Conservation (phyloP, 2,888 invertebrate genomes). For the Pseudococcus viburni region DNA sequence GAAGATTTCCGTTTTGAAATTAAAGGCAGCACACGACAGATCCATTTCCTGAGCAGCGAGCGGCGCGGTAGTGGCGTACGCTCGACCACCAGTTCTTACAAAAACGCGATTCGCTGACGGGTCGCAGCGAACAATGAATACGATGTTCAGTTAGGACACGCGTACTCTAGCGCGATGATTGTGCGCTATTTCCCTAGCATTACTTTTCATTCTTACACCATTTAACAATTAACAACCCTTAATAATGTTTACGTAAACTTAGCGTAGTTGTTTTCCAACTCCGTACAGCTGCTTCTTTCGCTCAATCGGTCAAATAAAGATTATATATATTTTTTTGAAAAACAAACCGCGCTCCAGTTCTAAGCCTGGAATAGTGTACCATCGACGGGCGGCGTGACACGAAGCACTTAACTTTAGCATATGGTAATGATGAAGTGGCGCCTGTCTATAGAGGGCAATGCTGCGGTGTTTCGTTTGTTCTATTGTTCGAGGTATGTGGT, state of each 20-base stretch:
- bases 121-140: constrained; percentile 32
- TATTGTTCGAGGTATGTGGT: background rate
- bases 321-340: background rate
- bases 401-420: constrained; percentile 43
- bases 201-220: constrained; percentile 67
- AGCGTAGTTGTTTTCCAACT: constrained; percentile 52
- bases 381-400: constrained; percentile 28
- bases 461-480: background rate
- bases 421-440: constrained; percentile 56
- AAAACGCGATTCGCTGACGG: constrained; percentile 55
- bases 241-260: constrained; percentile 67
- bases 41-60: constrained; percentile 64
- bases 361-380: background rate
- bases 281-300: constrained; percentile 64
- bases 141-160: constrained; percentile 59
- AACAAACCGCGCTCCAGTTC: constrained; percentile 30
- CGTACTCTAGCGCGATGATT: constrained; percentile 65
- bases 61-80: constrained; percentile 54
- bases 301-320: constrained; percentile 58
- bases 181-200: constrained; percentile 65
- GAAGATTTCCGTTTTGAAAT: constrained; percentile 66
- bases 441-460: background rate
- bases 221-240: constrained; percentile 67
- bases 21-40: constrained; percentile 63
- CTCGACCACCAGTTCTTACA: constrained; percentile 62